Base-by-base conservation (phyloP, 2,888 invertebrate species). In the Ferrisia virgata region DNA sequence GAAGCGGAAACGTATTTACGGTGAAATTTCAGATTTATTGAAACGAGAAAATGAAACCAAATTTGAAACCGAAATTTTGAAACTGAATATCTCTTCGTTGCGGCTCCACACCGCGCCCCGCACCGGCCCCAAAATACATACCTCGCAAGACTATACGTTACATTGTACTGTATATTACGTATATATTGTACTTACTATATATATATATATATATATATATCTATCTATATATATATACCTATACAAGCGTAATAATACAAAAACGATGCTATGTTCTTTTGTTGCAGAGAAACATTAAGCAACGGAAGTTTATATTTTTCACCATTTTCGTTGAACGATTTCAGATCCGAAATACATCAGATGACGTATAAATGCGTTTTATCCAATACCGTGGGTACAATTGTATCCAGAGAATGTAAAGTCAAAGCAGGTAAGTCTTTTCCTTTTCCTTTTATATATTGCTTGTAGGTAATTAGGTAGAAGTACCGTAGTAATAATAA, bases 341-440 rank as follows among this genome's bases (percentile, higher is more conserved):
- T 89, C 86, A 87, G 88, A 79, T 87, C 89, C 9, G 88, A 88
- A 84, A 87, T 90, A 22, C 90, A 90, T 87, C 88, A 89, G 25
- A 87, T 89, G 79, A 88, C 87, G 22, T 90, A 90, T 87, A 88
- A 89, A 84, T 91, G 90, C 86, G 87, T 88, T 18, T 90, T 90
- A 5, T 87, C 88, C 83, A 90, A 90, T 86, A 86, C 88, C 2
- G 89, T 89, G 15, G 90, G 90, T 2, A 88, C 87, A 79, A 89
- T 90, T 84, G 87, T 90, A 85, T 90, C 90, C 85, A 87, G 90
- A 76, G 88, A 89, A 53, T 86, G 86, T 85, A 87, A 86, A 85
- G 86, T 87, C 36, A 86, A 86, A 79, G 86, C 87, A 86, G 87
- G 87, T 87, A 85, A 76, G 85, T 33, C 9, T 11, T 64, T 9